phyloP scores from a whole-genome alignment of 2,797 vertebrate species.

The Naso thynnoides region DNA sequence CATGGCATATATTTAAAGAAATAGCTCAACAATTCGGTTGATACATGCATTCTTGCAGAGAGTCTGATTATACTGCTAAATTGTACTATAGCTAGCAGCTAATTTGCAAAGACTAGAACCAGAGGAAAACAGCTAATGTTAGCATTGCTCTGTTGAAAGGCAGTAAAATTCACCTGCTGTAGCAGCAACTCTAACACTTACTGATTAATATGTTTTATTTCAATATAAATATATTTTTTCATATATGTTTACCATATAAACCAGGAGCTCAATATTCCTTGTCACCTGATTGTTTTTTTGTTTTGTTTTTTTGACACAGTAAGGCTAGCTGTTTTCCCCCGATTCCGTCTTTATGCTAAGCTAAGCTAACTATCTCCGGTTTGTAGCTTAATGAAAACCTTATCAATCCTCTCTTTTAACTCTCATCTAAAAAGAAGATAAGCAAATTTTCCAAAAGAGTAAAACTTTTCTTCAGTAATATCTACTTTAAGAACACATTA shows the following conservation, averaged over 20 bases:
- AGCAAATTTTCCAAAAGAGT: neutral
- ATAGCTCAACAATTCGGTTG: neutral
- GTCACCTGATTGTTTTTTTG: neutral
- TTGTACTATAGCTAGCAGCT: neutral
- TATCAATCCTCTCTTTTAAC: neutral
- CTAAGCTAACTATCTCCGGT: neutral
- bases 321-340: neutral
- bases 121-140: neutral
- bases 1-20: neutral
- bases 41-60: neutral
- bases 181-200: neutral
- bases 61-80: neutral
- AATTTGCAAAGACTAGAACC: neutral
- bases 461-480: neutral
- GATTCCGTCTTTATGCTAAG: neutral
- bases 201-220: too few species aligned
- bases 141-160: neutral
- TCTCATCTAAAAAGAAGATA: neutral
- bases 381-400: neutral
- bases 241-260: neutral
- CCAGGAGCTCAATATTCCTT: neutral
- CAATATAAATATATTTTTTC: too few species aligned
- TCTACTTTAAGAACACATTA: neutral
- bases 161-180: too few species aligned
- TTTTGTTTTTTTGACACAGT: neutral